A percentile compares a stretch with the other conserved stretches of the same genome.
Conservation (phyloP, 2,888 invertebrate species). For the Papilio protenor region DNA sequence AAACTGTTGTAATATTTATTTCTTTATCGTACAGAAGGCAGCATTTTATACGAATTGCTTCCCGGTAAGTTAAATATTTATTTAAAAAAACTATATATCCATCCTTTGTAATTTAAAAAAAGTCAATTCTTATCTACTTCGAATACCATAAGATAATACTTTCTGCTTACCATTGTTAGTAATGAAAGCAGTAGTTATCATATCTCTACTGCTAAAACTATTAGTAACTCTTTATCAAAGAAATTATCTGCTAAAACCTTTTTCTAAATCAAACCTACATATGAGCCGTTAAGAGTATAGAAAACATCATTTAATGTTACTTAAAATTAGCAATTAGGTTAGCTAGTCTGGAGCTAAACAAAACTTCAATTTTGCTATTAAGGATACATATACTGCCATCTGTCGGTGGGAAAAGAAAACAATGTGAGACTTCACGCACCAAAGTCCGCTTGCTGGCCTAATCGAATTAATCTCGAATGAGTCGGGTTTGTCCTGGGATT, state of each 20-base stretch:
- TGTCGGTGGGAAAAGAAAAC: no score
- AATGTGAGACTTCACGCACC: no score
- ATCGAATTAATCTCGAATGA: no score
- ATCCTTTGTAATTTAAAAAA: background rate
- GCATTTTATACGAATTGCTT: background rate
- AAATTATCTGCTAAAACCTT: background rate
- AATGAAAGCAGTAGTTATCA: background rate
- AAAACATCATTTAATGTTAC: no score
- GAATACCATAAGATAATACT: background rate
- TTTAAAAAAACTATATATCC: no score
- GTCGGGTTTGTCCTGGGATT: no score
- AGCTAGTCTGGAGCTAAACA: no score
- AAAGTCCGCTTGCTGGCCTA: no score
- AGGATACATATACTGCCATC: no score
- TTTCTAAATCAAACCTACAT: background rate
- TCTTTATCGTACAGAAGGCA: background rate
- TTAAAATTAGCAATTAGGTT: no score
- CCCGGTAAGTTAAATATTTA: background rate
- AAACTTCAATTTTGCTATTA: no score
- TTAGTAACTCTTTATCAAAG: slow-evolving; percentile 3
- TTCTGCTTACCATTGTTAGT: background rate
- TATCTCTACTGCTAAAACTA: slow-evolving; percentile 19
- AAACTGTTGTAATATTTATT: slow-evolving; percentile 3
- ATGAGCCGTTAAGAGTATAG: no score
- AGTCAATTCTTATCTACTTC: background rate